These are phyloP conservation scores for Caerostris extrusa DNA, from an alignment of 1,140 invertebrate genomes.

Conservation along the genomic window DNA sequence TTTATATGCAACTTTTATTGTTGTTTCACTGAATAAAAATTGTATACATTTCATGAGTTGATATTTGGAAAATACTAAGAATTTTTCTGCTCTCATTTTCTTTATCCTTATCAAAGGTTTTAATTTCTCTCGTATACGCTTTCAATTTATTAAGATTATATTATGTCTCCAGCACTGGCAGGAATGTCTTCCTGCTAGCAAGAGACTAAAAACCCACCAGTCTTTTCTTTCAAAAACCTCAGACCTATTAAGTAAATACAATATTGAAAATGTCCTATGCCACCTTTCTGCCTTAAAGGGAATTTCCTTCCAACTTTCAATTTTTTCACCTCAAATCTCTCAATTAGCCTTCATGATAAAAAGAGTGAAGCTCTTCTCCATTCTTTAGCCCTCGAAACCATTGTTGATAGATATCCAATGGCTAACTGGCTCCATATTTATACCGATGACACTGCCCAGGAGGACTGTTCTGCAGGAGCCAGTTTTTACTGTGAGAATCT, in stretches of 20 bases:
- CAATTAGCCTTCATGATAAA: neutral
- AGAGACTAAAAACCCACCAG: neutral
- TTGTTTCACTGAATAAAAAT: no score
- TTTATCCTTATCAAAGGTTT: no score
- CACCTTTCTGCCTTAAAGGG: neutral
- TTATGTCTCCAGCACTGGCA: neutral
- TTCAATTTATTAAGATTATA: no score
- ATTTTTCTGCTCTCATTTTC: no score
- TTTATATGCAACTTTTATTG: no score
- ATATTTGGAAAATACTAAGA: no score
- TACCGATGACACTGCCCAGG: neutral
- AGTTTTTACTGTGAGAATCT: neutral
- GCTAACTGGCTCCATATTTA: neutral
- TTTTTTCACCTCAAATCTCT: neutral
- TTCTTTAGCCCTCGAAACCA: neutral
- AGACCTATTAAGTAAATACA: neutral
- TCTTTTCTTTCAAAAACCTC: neutral
- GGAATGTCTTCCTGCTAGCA: neutral
- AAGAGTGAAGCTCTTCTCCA: neutral
- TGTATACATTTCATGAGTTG: no score
- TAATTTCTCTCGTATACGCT: no score
- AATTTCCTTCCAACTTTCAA: neutral
- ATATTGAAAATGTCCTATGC: neutral
- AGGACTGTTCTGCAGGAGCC: neutral
- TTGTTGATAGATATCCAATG: neutral